Evolutionary conservation across 2,888 invertebrate species (phyloP).

Genomic region (Caradrina kadenii): DNA sequence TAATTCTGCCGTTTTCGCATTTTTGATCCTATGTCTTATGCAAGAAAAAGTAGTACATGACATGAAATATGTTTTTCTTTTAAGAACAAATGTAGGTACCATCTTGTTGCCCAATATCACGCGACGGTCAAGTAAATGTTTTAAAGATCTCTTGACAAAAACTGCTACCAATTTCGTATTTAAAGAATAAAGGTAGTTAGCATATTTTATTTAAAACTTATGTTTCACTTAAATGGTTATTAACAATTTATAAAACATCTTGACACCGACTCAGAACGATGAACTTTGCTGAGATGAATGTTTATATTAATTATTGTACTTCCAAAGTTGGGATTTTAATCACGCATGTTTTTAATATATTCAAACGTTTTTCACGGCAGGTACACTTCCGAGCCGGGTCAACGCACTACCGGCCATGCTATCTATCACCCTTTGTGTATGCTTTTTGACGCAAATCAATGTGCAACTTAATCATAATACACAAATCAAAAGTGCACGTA

Average conservation of each 20-base stretch:
- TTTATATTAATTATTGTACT: constrained; percentile 67
- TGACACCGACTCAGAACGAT: constrained; percentile 37
- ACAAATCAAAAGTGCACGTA: constrained; percentile 50
- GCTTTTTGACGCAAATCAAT: constrained; percentile 65
- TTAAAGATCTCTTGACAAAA: constrained; percentile 11
- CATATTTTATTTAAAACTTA: not conserved
- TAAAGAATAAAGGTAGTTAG: not conserved
- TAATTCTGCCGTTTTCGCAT: constrained; percentile 75
- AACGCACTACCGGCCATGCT: constrained; percentile 68
- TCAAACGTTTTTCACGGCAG: constrained; percentile 61
- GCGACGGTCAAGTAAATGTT: constrained; percentile 9
- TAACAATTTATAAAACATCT: constrained; percentile 16
- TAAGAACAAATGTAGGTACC: constrained; percentile 44
- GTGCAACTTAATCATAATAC: constrained; percentile 55
- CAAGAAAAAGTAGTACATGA: constrained; percentile 78
- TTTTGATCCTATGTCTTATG: constrained; percentile 75
- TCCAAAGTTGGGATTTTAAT: constrained; percentile 66
- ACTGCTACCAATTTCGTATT: not conserved
- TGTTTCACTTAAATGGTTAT: constrained; percentile 9
- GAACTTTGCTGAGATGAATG: constrained; percentile 61
- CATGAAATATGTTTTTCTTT: constrained; percentile 62
- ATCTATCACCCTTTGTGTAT: constrained; percentile 55
- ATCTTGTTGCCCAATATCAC: constrained; percentile 53
- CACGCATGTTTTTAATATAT: constrained; percentile 60
- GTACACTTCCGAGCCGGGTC: constrained; percentile 66